phyloP scores from a whole-genome alignment of 2,113 vertebrate genomes.

The Callipepla squamata region DNA sequence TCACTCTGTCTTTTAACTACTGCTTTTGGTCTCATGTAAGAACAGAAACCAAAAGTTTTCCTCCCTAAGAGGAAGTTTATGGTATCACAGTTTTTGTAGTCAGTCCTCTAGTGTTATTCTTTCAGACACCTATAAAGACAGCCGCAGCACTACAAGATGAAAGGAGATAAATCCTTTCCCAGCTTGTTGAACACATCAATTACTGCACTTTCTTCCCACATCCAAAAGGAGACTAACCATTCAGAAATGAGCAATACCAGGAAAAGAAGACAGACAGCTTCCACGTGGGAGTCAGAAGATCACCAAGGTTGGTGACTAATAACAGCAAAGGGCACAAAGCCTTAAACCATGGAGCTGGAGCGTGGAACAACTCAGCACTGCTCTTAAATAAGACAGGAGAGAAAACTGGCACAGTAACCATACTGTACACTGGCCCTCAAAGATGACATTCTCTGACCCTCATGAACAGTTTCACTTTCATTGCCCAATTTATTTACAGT shows the following conservation, averaged over 20 bases:
- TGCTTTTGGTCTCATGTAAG: neutral
- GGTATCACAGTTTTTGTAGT: neutral
- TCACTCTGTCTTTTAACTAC: neutral
- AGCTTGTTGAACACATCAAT: neutral
- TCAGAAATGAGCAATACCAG: neutral
- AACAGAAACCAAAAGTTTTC: neutral
- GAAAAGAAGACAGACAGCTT: neutral
- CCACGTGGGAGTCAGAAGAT: neutral
- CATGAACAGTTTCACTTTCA: neutral
- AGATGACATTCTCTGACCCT: fast-evolving
- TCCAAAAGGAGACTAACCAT: neutral
- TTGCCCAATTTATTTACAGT: neutral
- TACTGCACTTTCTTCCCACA: too few relatives aligned
- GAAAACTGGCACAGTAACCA: fast-evolving
- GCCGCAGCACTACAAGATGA: neutral
- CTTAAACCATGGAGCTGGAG: neutral
- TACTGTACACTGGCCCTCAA: fast-evolving
- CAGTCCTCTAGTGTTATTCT: neutral
- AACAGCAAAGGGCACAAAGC: conserved; percentile 39
- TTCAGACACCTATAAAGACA: neutral
- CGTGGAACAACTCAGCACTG: neutral
- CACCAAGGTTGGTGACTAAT: neutral
- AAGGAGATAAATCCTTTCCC: neutral
- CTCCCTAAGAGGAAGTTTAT: neutral
- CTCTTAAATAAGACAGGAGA: neutral